Evolutionary conservation across 2,113 vertebrate species (phyloP).

Genomic region (Phalacrocorax aristotelis): DNA sequence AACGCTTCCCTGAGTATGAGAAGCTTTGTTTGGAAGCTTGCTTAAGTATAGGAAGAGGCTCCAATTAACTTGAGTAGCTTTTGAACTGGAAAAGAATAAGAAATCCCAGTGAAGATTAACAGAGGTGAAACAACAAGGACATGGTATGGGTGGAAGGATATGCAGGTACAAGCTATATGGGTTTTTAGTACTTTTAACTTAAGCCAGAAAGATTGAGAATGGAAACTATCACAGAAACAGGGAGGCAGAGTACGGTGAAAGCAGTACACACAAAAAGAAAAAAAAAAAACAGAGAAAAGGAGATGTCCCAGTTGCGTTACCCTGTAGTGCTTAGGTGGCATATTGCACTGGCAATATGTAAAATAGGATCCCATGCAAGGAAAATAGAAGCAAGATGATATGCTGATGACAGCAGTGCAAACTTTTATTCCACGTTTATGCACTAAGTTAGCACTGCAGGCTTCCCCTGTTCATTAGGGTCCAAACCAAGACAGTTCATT

Average conservation of each 20-base stretch:
- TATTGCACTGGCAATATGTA: not conserved
- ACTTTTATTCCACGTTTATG: not conserved
- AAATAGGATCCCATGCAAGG: not conserved
- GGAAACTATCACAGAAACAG: not conserved
- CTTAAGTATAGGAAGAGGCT: not conserved
- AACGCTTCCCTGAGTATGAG: not conserved
- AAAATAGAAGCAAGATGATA: not conserved
- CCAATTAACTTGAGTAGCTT: not conserved
- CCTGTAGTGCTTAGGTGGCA: not conserved
- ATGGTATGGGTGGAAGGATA: not conserved
- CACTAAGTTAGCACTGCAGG: not conserved
- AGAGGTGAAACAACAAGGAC: not conserved
- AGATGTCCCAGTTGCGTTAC: not conserved
- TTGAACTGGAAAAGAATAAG: not conserved
- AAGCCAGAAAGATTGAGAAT: not conserved
- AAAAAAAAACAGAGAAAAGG: not conserved
- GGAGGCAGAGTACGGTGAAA: not conserved
- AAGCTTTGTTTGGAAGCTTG: not conserved
- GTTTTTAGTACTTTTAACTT: not conserved
- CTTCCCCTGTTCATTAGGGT: not conserved
- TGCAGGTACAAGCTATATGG: not conserved
- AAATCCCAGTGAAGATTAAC: not conserved
- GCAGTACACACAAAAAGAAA: too few species aligned
- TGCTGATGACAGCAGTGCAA: not conserved
- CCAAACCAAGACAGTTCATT: not conserved